phyloP scores from a whole-genome alignment of 2,797 vertebrate genomes.

The Cirrhinus molitorella region DNA sequence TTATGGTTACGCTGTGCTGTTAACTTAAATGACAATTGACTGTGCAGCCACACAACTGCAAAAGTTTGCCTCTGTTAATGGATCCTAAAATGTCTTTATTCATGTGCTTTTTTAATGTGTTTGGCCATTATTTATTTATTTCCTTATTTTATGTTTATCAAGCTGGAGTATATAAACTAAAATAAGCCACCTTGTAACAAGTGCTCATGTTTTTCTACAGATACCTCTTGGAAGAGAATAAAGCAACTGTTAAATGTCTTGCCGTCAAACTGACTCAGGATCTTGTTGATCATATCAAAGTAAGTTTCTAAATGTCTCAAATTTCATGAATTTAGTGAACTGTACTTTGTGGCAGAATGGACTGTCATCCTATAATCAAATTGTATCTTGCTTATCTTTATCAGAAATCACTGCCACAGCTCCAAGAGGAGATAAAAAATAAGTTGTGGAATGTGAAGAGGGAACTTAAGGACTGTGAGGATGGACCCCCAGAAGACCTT shows the following conservation, averaged over 20 bases:
- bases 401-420: conserved; percentile 51
- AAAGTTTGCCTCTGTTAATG: too few relatives aligned
- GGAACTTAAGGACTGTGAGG: conserved; percentile 27
- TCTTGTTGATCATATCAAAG: conserved; percentile 79
- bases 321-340: too few relatives aligned
- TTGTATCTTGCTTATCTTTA: background rate
- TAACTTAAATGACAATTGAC: too few relatives aligned
- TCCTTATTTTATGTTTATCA: background rate
- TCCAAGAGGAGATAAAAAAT: conserved; percentile 51
- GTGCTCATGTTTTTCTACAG: conserved; percentile 59
- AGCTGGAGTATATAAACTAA: background rate
- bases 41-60: too few relatives aligned
- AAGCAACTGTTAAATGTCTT: conserved; percentile 74
- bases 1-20: too few relatives aligned
- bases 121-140: too few relatives aligned
- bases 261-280: conserved; percentile 77
- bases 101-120: too few relatives aligned
- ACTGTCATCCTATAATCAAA: too few relatives aligned
- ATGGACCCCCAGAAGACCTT: conserved; percentile 42
- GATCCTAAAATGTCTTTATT: too few relatives aligned
- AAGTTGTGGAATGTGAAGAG: conserved; percentile 61
- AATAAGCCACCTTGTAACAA: background rate
- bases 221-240: conserved; percentile 69
- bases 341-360: too few relatives aligned
- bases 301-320: conserved; percentile 63